Evolutionary conservation across 2,797 vertebrate species (phyloP), one percentile per base, ranked within the genome.

Genomic region (Melanotaenia pygmaea): DNA sequence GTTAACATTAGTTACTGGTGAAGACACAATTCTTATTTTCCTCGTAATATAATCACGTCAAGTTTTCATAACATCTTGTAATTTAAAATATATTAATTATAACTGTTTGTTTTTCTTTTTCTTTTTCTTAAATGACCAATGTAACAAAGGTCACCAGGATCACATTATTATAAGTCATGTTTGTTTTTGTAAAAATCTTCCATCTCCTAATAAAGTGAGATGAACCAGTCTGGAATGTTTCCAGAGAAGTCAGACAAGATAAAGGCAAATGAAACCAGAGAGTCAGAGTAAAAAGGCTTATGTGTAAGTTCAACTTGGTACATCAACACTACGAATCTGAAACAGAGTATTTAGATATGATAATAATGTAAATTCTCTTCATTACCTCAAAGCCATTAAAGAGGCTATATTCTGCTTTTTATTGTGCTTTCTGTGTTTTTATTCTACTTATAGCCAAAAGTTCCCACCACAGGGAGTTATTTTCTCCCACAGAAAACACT

Each of bases 151-250:
- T 45, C 43, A 66, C 70, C 76, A 32, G 38, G 28, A 68, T 79
- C 62, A 63, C 64, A 64, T 67, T 57, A 64, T 45, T 45, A 66
- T 67, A 37, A 2, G 45, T 70, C 60, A 65, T 76, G 84, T 87
- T 90, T 83, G 86, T 75, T 72, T 70, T 37, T 47, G 59, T 73
- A 61, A 79, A 80, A 83, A 54, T 28, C n/a, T n/a, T 66, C 57
- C 16, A 54, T 69, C 76, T 77, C 61, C 4, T 47, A 65, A 65
- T 76, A 86, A 65, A 64, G 64, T 67, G 62, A 64, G 72, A 76
- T 1, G 40, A 43, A 51, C 20, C 20, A 6, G 59, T 67, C 80
- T 91, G 87, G 82, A 74, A 22, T 79, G 51, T 79, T 72, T 87
- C 65, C 74, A 64, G 60, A 61, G 50, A 62, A 64, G 30, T 32